Conservation (phyloP, 2,113 vertebrate genomes). For the Macheiramphus alcinus region DNA sequence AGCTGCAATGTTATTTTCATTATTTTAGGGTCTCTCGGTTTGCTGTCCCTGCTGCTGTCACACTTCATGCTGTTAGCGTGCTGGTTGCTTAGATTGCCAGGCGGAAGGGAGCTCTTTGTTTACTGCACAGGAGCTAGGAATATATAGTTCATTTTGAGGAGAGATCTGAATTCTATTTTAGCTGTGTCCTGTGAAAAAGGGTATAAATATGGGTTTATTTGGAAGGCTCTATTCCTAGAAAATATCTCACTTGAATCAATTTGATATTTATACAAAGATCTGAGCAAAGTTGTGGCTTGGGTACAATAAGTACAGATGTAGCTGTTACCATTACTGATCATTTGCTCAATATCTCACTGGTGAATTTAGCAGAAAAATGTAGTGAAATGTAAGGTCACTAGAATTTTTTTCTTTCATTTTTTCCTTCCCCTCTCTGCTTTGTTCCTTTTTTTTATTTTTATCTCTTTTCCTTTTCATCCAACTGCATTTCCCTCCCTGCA, state of each 20-base stretch:
- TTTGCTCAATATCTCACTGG: background rate
- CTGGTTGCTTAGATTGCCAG: background rate
- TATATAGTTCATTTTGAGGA: background rate
- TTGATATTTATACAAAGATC: background rate
- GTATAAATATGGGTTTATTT: background rate
- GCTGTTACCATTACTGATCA: background rate
- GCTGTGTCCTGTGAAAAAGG: background rate
- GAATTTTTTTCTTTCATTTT: background rate
- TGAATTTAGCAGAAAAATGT: conserved; percentile 1
- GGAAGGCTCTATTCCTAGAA: background rate
- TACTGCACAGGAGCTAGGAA: background rate
- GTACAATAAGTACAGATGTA: background rate
- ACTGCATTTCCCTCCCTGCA: conserved; percentile 21
- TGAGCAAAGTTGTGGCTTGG: background rate
- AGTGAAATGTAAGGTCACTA: background rate
- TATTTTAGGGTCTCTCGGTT: background rate
- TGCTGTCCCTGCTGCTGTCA: conserved; percentile 7
- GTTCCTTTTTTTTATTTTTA: background rate
- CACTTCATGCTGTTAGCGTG: background rate
- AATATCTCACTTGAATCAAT: conserved; percentile 8
- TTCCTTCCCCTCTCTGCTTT: background rate
- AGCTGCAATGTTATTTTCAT: conserved; percentile 6
- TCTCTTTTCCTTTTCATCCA: conserved; percentile 13
- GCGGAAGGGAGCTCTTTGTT: conserved; percentile 33
- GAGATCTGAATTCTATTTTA: conserved; percentile 17